Base-by-base conservation (phyloP, 2,888 invertebrate genomes). In the Theodoxus fluviatilis region DNA sequence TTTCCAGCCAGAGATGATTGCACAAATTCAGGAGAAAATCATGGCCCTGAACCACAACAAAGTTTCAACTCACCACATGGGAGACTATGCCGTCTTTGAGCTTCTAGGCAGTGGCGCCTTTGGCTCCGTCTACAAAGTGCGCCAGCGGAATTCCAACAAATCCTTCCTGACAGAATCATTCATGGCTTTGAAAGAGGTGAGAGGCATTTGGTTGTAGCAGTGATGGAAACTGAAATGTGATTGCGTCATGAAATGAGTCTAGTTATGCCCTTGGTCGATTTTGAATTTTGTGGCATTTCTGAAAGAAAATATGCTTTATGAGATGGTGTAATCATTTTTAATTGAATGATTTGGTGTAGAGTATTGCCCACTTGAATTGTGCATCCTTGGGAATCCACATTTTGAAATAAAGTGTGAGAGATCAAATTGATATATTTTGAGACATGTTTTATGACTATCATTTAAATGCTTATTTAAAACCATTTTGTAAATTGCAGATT, bases 121-220 rank as follows among this genome's bases (percentile, higher is more conserved):
- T 74, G 89, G 89, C 18, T 86, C 86, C 63, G 89, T 89, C n/a
- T 88, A 88, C 76, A 88, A 87, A 77, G 88, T 88, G 9, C 80
- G 84, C 67, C 86, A 86, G 72, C 80, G 80, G 40, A 75, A 76
- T 33, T 79, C 82, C 9, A 81, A 81, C 49, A 84, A 85, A 75
- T 80, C 83, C 3, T 86, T 85, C 71, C 79, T n/a, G n/a, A n/a
- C n/a, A n/a, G n/a, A n/a, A n/a, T n/a, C n/a, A n/a, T n/a, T n/a
- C n/a, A n/a, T 84, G 43, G 89, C 89, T 31, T 79, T 89, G 69
- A 89, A 89, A 82, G 89, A 88, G 84, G 87, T 88, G 68, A 67
- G 75, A 40, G 25, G 25, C 2, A n/a, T n/a, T n/a, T n/a, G n/a
- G n/a, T n/a, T 40, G 22, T 31, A 22, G 18, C 65, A 22, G 18